Conservation (phyloP, 1,140 invertebrate genomes). For the Latrodectus geometricus region DNA sequence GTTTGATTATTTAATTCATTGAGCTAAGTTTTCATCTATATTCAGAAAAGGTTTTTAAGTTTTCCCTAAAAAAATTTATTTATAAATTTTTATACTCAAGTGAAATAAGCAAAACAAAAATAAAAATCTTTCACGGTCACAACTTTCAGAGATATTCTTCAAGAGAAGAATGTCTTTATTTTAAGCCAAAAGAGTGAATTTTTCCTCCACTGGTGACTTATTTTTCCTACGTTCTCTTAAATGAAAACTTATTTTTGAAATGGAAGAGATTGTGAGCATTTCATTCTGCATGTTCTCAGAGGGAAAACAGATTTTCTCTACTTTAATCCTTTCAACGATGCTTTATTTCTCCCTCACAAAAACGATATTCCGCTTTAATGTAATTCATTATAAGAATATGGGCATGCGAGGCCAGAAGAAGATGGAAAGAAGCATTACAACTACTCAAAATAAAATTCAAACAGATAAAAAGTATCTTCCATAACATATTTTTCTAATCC, state of each 20-base stretch:
- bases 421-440: conserved; percentile 9
- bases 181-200: neutral
- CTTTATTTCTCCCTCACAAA: conserved; percentile 18
- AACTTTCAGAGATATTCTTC: neutral
- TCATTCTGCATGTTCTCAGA: neutral
- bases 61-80: too few species aligned
- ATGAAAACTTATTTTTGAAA: neutral
- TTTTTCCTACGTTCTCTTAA: neutral
- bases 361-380: conserved; percentile 51
- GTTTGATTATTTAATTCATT: too few species aligned
- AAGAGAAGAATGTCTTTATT: neutral
- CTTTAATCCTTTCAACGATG: conserved; percentile 32
- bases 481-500: conserved; percentile 55
- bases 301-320: neutral
- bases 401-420: conserved; percentile 29
- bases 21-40: too few species aligned
- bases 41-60: too few species aligned
- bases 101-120: too few species aligned
- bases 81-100: too few species aligned
- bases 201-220: neutral
- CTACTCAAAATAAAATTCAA: neutral
- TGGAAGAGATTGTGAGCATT: neutral
- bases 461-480: conserved; percentile 16
- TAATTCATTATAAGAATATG: conserved; percentile 55
- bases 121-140: too few species aligned